phyloP scores from a whole-genome alignment of 2,888 invertebrate genomes.

The Synanthedon tipuliformis region DNA sequence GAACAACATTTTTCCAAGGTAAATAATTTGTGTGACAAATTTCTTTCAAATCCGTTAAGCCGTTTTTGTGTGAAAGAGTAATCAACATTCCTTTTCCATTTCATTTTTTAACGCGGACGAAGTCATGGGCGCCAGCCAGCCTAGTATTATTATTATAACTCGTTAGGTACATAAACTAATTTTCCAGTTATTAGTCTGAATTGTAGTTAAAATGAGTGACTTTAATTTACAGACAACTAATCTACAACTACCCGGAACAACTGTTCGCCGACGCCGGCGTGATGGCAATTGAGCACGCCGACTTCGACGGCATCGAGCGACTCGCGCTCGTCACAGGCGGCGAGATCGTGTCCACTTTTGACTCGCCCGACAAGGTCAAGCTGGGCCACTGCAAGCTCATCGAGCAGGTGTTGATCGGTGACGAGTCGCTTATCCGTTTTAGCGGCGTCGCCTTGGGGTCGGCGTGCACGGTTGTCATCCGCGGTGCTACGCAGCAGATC shows the following conservation, averaged over 20 bases:
- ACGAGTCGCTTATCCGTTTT: slow-evolving; percentile 94
- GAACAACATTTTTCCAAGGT: too few species aligned
- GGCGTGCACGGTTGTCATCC: slow-evolving; percentile 96
- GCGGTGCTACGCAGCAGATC: slow-evolving; percentile 98
- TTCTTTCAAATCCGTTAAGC: too few species aligned
- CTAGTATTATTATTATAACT: background rate
- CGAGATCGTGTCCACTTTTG: slow-evolving; percentile 98
- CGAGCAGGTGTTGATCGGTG: slow-evolving; percentile 96
- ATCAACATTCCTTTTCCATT: too few species aligned
- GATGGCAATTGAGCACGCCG: slow-evolving; percentile 99
- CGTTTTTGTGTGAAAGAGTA: too few species aligned
- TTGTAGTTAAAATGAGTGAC: background rate
- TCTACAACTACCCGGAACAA: slow-evolving; percentile 99
- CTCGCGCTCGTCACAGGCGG: slow-evolving; percentile 97
- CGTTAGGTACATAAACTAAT: background rate
- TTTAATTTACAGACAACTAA: slow-evolving; percentile 80
- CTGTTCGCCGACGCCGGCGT: slow-evolving; percentile 97
- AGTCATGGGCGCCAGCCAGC: too few species aligned
- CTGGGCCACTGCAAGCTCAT: slow-evolving; percentile 95
- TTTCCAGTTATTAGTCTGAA: background rate
- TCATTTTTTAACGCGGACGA: too few species aligned
- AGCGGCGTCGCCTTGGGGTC: slow-evolving; percentile 95
- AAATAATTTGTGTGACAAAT: too few species aligned
- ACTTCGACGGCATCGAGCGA: slow-evolving; percentile 99
- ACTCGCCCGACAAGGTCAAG: slow-evolving; percentile 90